phyloP scores from a whole-genome alignment of 2,888 invertebrate species.

The Vannuccia rotundouncinata region DNA sequence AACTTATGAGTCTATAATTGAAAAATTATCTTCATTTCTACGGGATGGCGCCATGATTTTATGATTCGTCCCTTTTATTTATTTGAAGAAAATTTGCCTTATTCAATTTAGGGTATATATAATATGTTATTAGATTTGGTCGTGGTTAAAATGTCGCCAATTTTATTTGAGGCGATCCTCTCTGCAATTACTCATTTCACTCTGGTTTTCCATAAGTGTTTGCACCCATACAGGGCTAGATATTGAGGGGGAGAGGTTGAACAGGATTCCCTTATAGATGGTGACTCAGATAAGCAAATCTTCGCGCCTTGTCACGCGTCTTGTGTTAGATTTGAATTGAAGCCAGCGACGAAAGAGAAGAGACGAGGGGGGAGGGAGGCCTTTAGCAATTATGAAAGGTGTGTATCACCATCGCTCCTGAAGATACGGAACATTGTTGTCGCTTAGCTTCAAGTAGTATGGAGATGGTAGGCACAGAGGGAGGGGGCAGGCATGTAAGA shows the following conservation, averaged over 20 bases:
- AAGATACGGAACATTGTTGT: neutral
- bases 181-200: slow-evolving; percentile 8
- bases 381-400: no score
- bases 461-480: neutral
- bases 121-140: neutral
- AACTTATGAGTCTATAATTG: no score
- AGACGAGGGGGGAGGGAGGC: no score
- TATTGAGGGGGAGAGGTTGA: neutral
- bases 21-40: no score
- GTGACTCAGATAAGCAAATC: slow-evolving; percentile 20
- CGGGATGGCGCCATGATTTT: no score
- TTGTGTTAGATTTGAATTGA: neutral
- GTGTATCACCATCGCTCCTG: no score
- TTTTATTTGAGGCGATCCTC: neutral
- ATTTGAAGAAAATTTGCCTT: no score
- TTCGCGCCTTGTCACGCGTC: neutral
- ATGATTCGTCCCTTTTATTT: no score
- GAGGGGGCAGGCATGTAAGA: neutral
- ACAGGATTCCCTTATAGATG: neutral
- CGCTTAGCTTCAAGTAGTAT: neutral
- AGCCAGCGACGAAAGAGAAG: neutral
- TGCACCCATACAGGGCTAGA: neutral
- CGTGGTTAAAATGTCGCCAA: neutral
- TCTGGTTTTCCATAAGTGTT: neutral
- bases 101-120: no score